These are phyloP conservation scores for Gastrophysa polygoni DNA, from an alignment of 2,888 invertebrate genomes.

Conservation along the genomic window DNA sequence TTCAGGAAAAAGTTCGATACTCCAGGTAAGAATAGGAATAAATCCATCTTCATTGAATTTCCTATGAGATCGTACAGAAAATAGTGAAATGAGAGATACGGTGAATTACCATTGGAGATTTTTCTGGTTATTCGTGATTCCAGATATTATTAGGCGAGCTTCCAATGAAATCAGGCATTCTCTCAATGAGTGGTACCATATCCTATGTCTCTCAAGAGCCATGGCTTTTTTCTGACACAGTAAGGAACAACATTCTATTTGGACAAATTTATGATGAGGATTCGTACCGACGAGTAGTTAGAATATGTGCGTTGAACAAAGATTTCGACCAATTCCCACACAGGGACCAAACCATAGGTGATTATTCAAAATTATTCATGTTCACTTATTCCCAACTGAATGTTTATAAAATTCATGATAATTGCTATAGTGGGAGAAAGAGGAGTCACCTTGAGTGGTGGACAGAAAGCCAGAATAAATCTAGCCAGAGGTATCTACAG, in stretches of 20 bases:
- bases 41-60: too few relatives aligned
- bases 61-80: too few relatives aligned
- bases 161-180: conserved; percentile 59
- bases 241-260: conserved; percentile 73
- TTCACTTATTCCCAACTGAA: too few relatives aligned
- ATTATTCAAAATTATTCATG: background rate
- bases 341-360: conserved; percentile 59
- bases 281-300: conserved; percentile 61
- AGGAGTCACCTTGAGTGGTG: conserved; percentile 79
- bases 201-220: conserved; percentile 71
- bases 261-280: conserved; percentile 61
- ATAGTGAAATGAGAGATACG: too few relatives aligned
- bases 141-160: conserved; percentile 63
- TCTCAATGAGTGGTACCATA: conserved; percentile 62
- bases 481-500: conserved; percentile 79
- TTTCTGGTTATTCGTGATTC: background rate
- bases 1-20: conserved; percentile 72
- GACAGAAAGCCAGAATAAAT: conserved; percentile 80
- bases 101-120: too few relatives aligned
- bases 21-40: conserved; percentile 51
- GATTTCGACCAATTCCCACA: conserved; percentile 69
- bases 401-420: too few relatives aligned
- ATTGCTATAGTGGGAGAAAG: conserved; percentile 66
- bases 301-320: conserved; percentile 66
- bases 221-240: conserved; percentile 67